These are phyloP conservation scores for Invenusta paracnida DNA, from an alignment of 2,888 invertebrate genomes.

Conservation along the genomic window DNA sequence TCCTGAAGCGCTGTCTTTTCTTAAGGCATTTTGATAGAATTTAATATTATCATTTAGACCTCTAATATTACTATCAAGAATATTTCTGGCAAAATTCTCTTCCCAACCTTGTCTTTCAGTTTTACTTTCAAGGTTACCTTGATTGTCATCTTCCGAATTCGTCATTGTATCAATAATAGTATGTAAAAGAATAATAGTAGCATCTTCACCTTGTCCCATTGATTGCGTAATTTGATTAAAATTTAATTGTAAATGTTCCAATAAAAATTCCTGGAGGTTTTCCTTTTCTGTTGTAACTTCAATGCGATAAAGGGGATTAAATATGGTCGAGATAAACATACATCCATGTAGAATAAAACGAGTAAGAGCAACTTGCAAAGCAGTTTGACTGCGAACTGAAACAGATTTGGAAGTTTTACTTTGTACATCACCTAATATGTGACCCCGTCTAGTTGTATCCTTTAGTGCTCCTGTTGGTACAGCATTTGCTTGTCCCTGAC, in stretches of 20 bases:
- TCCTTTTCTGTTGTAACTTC: too few relatives aligned
- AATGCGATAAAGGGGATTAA: background rate
- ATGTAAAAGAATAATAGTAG: background rate
- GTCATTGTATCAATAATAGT: background rate
- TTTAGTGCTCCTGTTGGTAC: too few relatives aligned
- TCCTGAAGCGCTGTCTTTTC: background rate
- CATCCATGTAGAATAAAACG: background rate
- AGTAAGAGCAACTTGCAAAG: background rate
- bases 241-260: background rate
- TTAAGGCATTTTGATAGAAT: background rate
- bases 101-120: background rate
- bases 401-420: background rate
- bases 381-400: background rate
- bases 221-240: background rate
- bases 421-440: background rate
- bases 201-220: slow-evolving; percentile 2
- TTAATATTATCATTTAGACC: background rate
- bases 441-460: too few relatives aligned
- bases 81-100: background rate
- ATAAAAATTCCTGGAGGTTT: background rate
- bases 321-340: background rate
- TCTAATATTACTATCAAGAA: background rate
- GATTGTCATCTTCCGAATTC: background rate
- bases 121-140: background rate
- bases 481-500: background rate